Evolutionary conservation across 1,140 invertebrate genomes (phyloP), one percentile per base, ranked within the genome.

Genomic region (Drosophila takahashii): DNA sequence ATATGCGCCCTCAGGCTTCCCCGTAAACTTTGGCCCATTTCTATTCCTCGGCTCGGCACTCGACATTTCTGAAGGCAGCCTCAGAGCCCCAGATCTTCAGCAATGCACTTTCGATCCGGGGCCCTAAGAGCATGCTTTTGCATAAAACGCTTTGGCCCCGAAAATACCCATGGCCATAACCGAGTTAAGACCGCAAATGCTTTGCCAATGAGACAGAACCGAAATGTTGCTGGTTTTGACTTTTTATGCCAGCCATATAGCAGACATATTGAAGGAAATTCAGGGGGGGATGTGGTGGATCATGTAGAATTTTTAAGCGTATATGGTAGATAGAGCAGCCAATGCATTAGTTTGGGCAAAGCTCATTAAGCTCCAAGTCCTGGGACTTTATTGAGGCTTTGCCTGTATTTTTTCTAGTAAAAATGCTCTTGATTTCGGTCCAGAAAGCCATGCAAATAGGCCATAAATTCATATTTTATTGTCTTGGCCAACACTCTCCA

Each of bases 381-480:
- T 77, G 45, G 58, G 50, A 53, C 67, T 74, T 80, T 81, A 50
- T 71, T 73, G 60, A 74, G 81, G 57, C 27, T 50, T 59, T 77
- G 72, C 65, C 53, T 51, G 62, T 51, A 26, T 29, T 6, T 15
- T 15, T 1, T 29, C 36, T 50, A 39, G 39, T 42, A 59, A 71
- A 72, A 59, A 79, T 61, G 42, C 42, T 10, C 69, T 74, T 54
- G 62, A 59, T 56, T 78, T 51, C 60, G 60, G 22, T 32, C 47
- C 53, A 59, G 59, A 81, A 87, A 87, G 83, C 79, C 81, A 86
- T 57, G 81, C 81, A 85, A 87, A 85, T 85, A 87, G 81, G 78
- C 78, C 75, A 86, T 86, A 87, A 86, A 86, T 81, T 87, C 65
- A 81, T 86, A 86, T 87, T 86, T 81, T 86, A 86, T 87, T 86